These are phyloP conservation scores for Nematopogon swammerdamellus DNA, from an alignment of 2,888 invertebrate species.

Conservation along the genomic window DNA sequence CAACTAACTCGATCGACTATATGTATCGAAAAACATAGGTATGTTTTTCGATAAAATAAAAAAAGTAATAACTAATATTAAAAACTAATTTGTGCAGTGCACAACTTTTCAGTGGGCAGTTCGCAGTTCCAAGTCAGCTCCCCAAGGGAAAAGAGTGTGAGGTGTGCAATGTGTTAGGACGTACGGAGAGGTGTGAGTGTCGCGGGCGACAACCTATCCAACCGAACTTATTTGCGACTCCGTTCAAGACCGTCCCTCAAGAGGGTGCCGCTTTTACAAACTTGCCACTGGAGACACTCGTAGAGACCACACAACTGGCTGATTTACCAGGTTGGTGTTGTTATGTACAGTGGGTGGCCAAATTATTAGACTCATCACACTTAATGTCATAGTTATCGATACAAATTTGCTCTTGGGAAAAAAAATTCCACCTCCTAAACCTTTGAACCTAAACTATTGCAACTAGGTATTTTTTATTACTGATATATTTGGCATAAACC, in stretches of 20 bases:
- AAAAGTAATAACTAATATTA: background rate
- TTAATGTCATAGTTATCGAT: too few species aligned
- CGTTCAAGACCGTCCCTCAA: background rate
- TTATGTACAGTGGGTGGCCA: too few species aligned
- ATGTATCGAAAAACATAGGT: background rate
- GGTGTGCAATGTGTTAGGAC: constrained; percentile 20
- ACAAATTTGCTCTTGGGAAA: too few species aligned
- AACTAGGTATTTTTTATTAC: too few species aligned
- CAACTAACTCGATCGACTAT: too few species aligned
- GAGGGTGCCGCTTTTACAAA: too few species aligned
- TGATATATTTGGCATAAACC: too few species aligned
- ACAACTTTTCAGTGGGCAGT: too few species aligned
- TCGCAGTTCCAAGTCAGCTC: background rate
- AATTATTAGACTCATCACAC: too few species aligned
- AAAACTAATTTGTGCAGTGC: background rate
- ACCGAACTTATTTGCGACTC: constrained; percentile 12
- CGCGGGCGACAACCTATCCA: constrained; percentile 15
- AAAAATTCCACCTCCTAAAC: too few species aligned
- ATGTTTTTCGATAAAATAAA: background rate
- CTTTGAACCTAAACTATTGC: too few species aligned
- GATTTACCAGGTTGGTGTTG: constrained; percentile 36
- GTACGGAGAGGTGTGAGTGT: constrained; percentile 23
- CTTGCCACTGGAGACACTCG: constrained; percentile 19
- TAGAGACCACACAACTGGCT: constrained; percentile 36
- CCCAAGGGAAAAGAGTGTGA: constrained; percentile 15